Evolutionary conservation across 2,797 vertebrate genomes (phyloP).

Genomic region (Hemibagrus guttatus): DNA sequence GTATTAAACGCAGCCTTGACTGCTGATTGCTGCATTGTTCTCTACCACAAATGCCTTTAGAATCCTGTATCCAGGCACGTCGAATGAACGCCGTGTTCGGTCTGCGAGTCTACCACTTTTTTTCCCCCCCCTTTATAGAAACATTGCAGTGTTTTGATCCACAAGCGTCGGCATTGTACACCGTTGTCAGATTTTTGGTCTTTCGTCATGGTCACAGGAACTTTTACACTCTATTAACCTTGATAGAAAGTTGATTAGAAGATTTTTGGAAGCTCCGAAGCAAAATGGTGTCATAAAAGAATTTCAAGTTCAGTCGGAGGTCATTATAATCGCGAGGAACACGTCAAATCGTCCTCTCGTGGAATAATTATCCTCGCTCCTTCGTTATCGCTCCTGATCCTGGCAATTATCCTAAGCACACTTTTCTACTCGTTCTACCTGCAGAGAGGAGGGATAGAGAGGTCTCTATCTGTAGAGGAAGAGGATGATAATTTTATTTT

Average conservation of each 20-base stretch:
- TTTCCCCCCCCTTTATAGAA: background rate
- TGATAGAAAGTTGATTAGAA: background rate
- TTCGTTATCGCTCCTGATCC: conserved; percentile 1
- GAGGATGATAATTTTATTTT: background rate
- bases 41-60: background rate
- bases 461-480: too few relatives aligned
- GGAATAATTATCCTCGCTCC: conserved; percentile 3
- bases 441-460: background rate
- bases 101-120: background rate
- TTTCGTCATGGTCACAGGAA: background rate
- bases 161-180: background rate
- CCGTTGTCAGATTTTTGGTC: too few relatives aligned
- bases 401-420: background rate
- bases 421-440: background rate
- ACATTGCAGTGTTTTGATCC: conserved; percentile 4
- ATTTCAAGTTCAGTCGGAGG: background rate
- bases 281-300: background rate
- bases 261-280: background rate
- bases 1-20: conserved; percentile 30
- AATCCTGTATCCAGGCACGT: background rate
- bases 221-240: background rate
- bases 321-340: background rate
- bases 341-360: background rate
- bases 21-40: conserved; percentile 24
- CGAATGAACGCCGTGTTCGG: conserved; percentile 13